A percentile compares a stretch with the other conserved stretches of the same genome.
phyloP scores from a whole-genome alignment of 2,113 vertebrate genomes.

The Oncorhynchus mykiss region DNA sequence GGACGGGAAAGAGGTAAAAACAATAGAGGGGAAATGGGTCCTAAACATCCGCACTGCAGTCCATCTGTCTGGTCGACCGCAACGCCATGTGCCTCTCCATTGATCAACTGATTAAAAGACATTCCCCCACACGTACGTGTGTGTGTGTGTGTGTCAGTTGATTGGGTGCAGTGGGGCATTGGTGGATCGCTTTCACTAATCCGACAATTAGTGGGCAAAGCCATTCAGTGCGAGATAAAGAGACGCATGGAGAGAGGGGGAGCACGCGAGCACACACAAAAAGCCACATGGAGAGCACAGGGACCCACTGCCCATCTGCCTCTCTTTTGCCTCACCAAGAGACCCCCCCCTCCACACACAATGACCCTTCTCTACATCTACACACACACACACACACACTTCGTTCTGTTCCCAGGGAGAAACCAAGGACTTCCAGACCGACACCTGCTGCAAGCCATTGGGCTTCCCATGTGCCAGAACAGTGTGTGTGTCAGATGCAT shows the following conservation, averaged over 20 bases:
- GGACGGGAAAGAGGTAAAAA: slow-evolving; percentile 60
- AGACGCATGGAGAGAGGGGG: no score
- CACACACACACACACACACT: neutral
- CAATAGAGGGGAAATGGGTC: slow-evolving; percentile 35
- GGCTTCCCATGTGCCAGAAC: neutral
- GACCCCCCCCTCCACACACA: neutral
- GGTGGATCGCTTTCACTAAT: slow-evolving; percentile 55
- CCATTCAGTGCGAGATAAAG: slow-evolving; percentile 40
- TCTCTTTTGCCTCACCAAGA: neutral
- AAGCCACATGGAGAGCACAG: slow-evolving; percentile 22
- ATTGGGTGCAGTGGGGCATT: slow-evolving; percentile 24
- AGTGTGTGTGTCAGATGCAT: neutral
- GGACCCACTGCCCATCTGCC: slow-evolving; percentile 62
- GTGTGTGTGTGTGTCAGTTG: slow-evolving; percentile 5
- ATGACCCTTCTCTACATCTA: neutral
- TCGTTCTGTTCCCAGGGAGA: slow-evolving; percentile 29
- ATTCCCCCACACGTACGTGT: slow-evolving; percentile 52
- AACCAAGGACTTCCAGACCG: slow-evolving; percentile 31
- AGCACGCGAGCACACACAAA: neutral
- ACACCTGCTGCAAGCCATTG: slow-evolving; percentile 61
- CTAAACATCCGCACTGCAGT: neutral
- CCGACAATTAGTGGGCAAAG: slow-evolving; percentile 52
- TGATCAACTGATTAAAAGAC: slow-evolving; percentile 57
- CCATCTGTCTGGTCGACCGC: no score
- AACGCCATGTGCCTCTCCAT: slow-evolving; percentile 18